These are phyloP conservation scores for Chloroceryle inda DNA, from an alignment of 2,797 vertebrate genomes.

Conservation along the genomic window DNA sequence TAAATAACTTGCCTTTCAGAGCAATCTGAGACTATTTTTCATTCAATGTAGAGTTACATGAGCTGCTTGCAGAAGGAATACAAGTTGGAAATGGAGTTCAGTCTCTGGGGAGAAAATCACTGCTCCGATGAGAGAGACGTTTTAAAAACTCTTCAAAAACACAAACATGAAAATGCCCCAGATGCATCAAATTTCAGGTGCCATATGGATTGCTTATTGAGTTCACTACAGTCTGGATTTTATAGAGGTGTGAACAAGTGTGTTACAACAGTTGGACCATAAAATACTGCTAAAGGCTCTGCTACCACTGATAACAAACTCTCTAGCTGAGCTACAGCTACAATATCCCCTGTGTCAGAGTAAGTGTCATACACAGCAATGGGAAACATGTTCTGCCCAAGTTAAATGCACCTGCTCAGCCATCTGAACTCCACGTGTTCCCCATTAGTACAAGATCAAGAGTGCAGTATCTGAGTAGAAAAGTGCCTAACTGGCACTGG, in stretches of 20 bases:
- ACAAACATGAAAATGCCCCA: background rate
- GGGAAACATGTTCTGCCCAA: background rate
- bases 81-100: background rate
- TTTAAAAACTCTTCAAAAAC: background rate
- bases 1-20: background rate
- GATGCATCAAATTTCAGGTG: background rate
- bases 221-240: background rate
- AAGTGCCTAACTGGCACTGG: no score
- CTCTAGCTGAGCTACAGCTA: background rate
- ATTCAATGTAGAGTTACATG: background rate
- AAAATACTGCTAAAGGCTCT: background rate
- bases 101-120: background rate
- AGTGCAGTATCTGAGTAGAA: background rate
- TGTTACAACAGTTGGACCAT: background rate
- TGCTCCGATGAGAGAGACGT: background rate
- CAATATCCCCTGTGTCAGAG: background rate
- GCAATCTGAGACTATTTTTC: background rate
- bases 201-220: background rate
- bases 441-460: background rate
- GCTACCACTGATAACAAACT: fast-evolving
- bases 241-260: background rate
- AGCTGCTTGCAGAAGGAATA: background rate
- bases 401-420: background rate
- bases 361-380: background rate
- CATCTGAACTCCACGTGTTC: fast-evolving